Percentiles rank a stretch among this genome's conserved stretches.
Conservation (phyloP, 2,113 vertebrate species). For the Limnothrissa miodon region DNA sequence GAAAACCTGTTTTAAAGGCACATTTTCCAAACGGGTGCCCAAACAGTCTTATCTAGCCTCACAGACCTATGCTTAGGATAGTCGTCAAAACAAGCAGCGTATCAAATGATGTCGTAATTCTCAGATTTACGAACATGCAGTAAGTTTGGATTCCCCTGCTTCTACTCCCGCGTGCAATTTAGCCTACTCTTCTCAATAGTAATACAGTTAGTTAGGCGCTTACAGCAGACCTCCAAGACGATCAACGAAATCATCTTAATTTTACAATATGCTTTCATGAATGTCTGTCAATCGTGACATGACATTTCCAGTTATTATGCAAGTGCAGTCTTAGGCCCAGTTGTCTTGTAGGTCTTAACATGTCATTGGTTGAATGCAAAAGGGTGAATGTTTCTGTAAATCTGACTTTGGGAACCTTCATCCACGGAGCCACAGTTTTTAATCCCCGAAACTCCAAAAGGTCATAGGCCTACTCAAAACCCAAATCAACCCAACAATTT, state of each 20-base stretch:
- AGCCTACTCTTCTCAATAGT: neutral
- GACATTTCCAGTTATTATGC: neutral
- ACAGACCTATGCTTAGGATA: conserved; percentile 6
- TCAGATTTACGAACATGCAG: conserved; percentile 5
- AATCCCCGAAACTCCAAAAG: neutral
- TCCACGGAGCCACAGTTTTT: neutral
- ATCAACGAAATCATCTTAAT: neutral
- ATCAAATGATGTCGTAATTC: conserved; percentile 19
- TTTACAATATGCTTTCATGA: neutral
- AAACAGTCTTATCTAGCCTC: conserved; percentile 3
- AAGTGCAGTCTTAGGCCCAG: neutral
- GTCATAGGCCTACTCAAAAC: neutral
- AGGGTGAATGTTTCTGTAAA: neutral
- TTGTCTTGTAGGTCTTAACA: neutral
- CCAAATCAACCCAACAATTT: neutral
- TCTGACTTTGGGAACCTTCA: neutral
- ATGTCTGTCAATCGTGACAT: neutral
- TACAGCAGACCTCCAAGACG: neutral
- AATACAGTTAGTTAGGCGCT: neutral
- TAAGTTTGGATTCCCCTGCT: neutral
- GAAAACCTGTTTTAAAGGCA: neutral
- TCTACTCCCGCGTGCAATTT: neutral
- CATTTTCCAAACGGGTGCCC: conserved; percentile 12
- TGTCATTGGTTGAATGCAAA: neutral
- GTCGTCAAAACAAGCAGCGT: conserved; percentile 19